Percentiles rank a stretch among this genome's conserved stretches.
These are phyloP conservation scores for Stictonetta naevosa DNA, from an alignment of 2,113 vertebrate genomes.

Conservation along the genomic window DNA sequence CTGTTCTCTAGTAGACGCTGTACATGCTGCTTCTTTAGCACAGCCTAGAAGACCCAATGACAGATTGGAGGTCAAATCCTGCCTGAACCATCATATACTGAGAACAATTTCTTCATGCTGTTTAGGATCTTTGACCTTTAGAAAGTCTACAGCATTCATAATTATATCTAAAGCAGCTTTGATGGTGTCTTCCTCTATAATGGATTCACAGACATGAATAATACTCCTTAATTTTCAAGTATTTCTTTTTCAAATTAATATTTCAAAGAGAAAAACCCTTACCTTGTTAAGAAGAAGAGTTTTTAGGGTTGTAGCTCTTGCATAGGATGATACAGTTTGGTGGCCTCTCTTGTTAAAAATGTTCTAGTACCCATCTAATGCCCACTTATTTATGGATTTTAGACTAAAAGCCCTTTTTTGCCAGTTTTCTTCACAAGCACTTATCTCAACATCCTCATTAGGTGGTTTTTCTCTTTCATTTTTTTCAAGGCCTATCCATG, in stretches of 20 bases:
- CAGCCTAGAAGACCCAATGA: constrained; percentile 52
- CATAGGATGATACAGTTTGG: constrained; percentile 76
- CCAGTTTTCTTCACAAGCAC: constrained; percentile 85
- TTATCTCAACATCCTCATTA: constrained; percentile 88
- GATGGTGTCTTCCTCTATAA: constrained; percentile 66
- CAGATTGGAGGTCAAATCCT: constrained; percentile 51
- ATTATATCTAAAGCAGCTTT: constrained; percentile 75
- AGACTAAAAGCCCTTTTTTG: constrained; percentile 87
- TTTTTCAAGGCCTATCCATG: constrained; percentile 79
- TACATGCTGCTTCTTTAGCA: constrained; percentile 16
- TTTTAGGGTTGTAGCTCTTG: constrained; percentile 72
- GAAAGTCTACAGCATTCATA: constrained; percentile 66
- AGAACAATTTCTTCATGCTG: constrained; percentile 58
- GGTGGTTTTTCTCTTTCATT: constrained; percentile 84
- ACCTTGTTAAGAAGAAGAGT: constrained; percentile 74
- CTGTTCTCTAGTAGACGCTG: not conserved
- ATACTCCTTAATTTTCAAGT: constrained; percentile 83
- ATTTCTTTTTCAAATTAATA: constrained; percentile 81
- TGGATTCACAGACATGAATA: constrained; percentile 80
- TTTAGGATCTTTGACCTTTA: constrained; percentile 66
- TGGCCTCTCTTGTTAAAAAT: constrained; percentile 82
- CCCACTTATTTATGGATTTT: constrained; percentile 85
- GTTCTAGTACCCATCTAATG: constrained; percentile 83
- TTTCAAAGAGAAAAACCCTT: constrained; percentile 74
- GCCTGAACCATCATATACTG: constrained; percentile 18